phyloP scores from a whole-genome alignment of 2,797 vertebrate genomes.

The Chrosomus eos region DNA sequence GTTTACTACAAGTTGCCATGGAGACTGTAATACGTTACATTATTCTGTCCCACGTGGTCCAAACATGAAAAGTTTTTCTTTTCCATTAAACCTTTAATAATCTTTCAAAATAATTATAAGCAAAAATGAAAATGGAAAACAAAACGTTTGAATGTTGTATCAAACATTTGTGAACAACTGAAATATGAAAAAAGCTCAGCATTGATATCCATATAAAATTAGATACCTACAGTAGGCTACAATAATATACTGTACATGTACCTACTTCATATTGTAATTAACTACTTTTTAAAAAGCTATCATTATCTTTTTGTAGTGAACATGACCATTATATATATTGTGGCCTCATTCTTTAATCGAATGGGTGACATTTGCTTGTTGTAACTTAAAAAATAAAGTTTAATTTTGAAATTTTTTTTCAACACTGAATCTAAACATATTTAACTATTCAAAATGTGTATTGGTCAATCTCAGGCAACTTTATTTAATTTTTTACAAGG shows the following conservation, averaged over 20 bases:
- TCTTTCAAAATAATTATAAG: background rate
- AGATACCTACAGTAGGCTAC: background rate
- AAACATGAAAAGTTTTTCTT: background rate
- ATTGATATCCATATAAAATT: background rate
- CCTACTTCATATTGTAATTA: background rate
- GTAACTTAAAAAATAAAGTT: too few relatives aligned
- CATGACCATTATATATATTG: too few relatives aligned
- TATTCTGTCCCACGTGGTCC: background rate
- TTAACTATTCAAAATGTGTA: too few relatives aligned
- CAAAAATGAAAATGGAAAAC: background rate
- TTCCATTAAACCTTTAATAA: background rate
- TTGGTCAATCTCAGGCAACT: too few relatives aligned
- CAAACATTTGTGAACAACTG: background rate
- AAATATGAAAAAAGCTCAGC: background rate
- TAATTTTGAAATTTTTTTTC: too few relatives aligned
- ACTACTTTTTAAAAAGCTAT: background rate
- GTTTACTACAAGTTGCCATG: slow-evolving; percentile 12
- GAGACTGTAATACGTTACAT: background rate
- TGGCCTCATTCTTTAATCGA: background rate
- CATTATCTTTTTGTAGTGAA: background rate
- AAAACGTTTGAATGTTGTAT: background rate
- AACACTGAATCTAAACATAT: too few relatives aligned
- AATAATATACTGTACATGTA: background rate
- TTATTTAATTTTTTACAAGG: too few relatives aligned
- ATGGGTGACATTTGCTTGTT: too few relatives aligned